Evolutionary conservation across 2,797 vertebrate species (phyloP).

Genomic region (Enteromius viviparus): DNA sequence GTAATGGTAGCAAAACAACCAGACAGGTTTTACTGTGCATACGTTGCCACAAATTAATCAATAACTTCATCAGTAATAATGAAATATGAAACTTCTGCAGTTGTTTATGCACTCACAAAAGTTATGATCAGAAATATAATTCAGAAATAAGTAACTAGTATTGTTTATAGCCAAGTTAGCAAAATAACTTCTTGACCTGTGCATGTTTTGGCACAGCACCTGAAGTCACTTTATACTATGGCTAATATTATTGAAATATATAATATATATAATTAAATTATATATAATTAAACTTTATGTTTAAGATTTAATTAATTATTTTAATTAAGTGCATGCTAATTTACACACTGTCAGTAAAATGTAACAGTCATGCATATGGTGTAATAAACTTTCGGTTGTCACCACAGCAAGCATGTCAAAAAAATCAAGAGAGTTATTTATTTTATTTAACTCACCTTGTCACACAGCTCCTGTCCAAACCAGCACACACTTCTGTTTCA

Average conservation of each 20-base stretch:
- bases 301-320: too few relatives aligned
- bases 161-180: not conserved
- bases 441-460: constrained; percentile 67
- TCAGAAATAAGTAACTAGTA: not conserved
- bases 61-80: too few relatives aligned
- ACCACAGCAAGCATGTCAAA: not conserved
- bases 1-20: too few relatives aligned
- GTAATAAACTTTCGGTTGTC: not conserved
- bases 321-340: not conserved
- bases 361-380: not conserved
- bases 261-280: too few relatives aligned
- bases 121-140: too few relatives aligned
- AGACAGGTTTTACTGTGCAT: too few relatives aligned
- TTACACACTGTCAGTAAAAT: not conserved
- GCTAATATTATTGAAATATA: not conserved
- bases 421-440: not conserved
- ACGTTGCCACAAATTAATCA: too few relatives aligned
- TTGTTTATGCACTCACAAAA: too few relatives aligned
- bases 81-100: too few relatives aligned
- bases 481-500: constrained; percentile 72
- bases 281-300: too few relatives aligned
- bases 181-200: not conserved
- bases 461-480: constrained; percentile 63
- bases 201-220: not conserved
- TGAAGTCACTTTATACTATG: not conserved